Evolutionary conservation across 2,888 invertebrate genomes (phyloP), one percentile per base, ranked within the genome.

Genomic region (Entomobrya multifasciata): DNA sequence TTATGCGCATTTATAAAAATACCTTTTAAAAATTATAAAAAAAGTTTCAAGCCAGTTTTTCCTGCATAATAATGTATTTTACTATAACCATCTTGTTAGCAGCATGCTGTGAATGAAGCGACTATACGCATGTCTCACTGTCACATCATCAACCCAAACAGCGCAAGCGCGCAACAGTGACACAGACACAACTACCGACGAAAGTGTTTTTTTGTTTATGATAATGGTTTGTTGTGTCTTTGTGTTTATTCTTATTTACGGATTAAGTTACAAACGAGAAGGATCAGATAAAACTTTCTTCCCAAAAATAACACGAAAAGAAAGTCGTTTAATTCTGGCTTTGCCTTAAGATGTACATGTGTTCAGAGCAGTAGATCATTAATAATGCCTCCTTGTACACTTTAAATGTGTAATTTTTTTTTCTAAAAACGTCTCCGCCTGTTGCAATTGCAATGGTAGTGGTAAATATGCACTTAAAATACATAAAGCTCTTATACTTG

Each of bases 231-330:
- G 36, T 36, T 36, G 4, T 36, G 36, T 36, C 8, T 36, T 55
- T 55, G 74, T 55, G 10, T 55, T 52, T 74, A 49, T 52, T 74
- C 30, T 74, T 52, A 44, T 60, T 17, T 60, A 10, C n/a, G 77
- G 84, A 84, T 84, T 84, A 84, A 77, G 77, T 84, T 84, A 60
- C 84, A 65, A 65, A 55, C 52, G 47, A 72, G 72, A 60, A 13
- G 30, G 47, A 52, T 49, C 44, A 67, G 25, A 47, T 17, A 52
- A 78, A 84, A 78, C 84, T 84, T 84, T 84, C 84, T 84, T 84
- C 70, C 84, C 84, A 67, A 84, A 84, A 84, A 84, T 84, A 84
- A 84, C 70, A 70, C 44, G 60, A 60, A 60, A 36, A 41, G 57
- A 60, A 77, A 77, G 77, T 60, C 27, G 41, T 20, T 77, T 44